phyloP scores from a whole-genome alignment of 1,140 invertebrate species.

The Pseudomyrmex dendroicus region DNA sequence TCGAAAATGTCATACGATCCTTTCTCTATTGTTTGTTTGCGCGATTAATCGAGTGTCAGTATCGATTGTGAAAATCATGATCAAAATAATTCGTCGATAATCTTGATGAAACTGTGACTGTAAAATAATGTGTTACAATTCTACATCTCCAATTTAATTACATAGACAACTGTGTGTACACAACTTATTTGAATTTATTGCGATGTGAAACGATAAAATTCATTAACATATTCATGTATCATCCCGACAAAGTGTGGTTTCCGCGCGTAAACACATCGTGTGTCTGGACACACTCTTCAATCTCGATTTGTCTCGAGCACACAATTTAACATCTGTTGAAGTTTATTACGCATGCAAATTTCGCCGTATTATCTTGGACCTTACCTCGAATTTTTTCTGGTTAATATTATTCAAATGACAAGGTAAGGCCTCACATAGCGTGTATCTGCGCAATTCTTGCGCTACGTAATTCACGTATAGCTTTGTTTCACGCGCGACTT shows the following conservation, averaged over 20 bases:
- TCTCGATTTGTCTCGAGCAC: slow-evolving; percentile 18
- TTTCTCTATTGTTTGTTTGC: not conserved
- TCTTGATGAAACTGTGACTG: not conserved
- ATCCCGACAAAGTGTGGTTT: slow-evolving; percentile 3
- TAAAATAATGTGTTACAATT: not conserved
- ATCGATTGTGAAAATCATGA: not conserved
- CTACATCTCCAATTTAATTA: slow-evolving; percentile 18
- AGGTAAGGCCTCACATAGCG: slow-evolving; percentile 6
- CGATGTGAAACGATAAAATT: slow-evolving; percentile 9
- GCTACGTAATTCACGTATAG: not conserved
- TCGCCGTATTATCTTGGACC: slow-evolving; percentile 24
- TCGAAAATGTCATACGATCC: not conserved
- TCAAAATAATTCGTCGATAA: not conserved
- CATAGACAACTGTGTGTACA: not conserved
- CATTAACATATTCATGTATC: slow-evolving; percentile 41
- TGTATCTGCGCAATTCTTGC: slow-evolving; percentile 23
- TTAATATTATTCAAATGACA: slow-evolving; percentile 6
- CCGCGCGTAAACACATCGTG: too few species aligned
- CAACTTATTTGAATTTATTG: not conserved
- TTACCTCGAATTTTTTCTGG: slow-evolving; percentile 34
- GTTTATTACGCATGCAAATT: slow-evolving; percentile 42
- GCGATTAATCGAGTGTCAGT: not conserved
- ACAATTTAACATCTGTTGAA: slow-evolving; percentile 6
- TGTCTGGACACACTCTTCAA: slow-evolving; percentile 1
- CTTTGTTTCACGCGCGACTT: not conserved